Evolutionary conservation across 2,113 vertebrate species (phyloP), one percentile per base, ranked within the genome.

Genomic region (Notothenia coriiceps): DNA sequence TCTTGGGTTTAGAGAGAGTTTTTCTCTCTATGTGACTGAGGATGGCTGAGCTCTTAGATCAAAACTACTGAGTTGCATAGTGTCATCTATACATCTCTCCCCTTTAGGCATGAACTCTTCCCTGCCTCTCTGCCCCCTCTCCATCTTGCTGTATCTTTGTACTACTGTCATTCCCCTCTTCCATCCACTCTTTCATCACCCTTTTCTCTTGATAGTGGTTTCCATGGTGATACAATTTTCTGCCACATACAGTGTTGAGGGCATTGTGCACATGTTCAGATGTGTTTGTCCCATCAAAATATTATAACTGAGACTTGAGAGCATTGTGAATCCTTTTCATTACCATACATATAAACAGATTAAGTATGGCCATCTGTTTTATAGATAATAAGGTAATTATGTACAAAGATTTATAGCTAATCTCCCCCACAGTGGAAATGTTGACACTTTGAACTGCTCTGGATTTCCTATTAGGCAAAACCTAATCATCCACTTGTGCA

Each of bases 211-310:
- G 78, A 79, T 92, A 89, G 81, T 83, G 77, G 94, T 94, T 93
- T 87, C 93, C 92, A 94, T 94, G 92, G 93, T 87, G 92, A 95
- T 86, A 72, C 82, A 75, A 81, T 92, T 92, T 89, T 75, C 76
- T 76, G 90, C 83, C 92, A 93, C 87, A 88, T 89, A 83, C 86
- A 86, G 88, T 89, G 79, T 79, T 70, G 70, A 83, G 84, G 84
- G 79, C 83, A 85, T 82, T 87, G 82, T 56, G 75, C 74, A 47
- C 40, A 10, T 83, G 56, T 43, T 86, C 61, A 29, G 66, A n/a
- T 86, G 64, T 46, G 77, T 76, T 86, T 85, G 82, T 71, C 84
- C 84, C 76, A 46, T 91, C 61, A 76, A 87, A 82, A 89, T 80
- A 86, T 84, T 74, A 72, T 80, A 77, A 54, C 40, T 6, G 87